Conservation (phyloP, 2,888 invertebrate species). For the Cyclophora albipunctata region DNA sequence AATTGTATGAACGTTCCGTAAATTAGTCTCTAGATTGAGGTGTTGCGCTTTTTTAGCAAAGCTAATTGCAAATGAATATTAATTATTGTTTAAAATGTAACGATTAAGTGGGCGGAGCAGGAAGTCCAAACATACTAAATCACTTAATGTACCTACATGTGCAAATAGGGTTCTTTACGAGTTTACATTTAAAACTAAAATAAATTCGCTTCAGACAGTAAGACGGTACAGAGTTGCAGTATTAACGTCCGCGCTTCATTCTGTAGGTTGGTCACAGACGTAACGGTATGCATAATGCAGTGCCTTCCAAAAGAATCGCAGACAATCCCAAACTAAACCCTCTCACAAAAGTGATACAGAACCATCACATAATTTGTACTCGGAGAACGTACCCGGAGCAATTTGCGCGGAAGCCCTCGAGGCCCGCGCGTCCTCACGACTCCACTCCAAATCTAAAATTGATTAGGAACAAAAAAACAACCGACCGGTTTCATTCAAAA, state of each 20-base stretch:
- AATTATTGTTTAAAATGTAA: constrained; percentile 19
- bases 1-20: constrained; percentile 25
- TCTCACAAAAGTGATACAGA: constrained; percentile 10
- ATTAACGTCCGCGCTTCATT: too few relatives aligned
- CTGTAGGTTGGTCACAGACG: too few relatives aligned
- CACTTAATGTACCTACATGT: constrained; percentile 3
- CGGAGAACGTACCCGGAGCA: constrained; percentile 4
- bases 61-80: constrained; percentile 28
- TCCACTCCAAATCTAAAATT: constrained; percentile 65
- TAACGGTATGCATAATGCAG: too few relatives aligned
- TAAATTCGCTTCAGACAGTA: too few relatives aligned
- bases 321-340: neutral
- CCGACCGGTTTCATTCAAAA: constrained; percentile 39
- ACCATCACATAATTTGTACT: constrained; percentile 1
- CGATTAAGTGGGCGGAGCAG: constrained; percentile 16
- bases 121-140: constrained; percentile 14
- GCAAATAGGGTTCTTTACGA: neutral
- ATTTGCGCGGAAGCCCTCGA: constrained; percentile 51
- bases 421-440: constrained; percentile 59
- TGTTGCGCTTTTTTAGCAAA: constrained; percentile 21
- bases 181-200: neutral
- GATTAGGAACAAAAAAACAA: constrained; percentile 54
- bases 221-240: too few relatives aligned
- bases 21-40: constrained; percentile 25
- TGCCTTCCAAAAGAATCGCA: neutral